phyloP scores from a whole-genome alignment of 1,140 invertebrate species.

The Pachyrhynchus sulphureomaculatus region DNA sequence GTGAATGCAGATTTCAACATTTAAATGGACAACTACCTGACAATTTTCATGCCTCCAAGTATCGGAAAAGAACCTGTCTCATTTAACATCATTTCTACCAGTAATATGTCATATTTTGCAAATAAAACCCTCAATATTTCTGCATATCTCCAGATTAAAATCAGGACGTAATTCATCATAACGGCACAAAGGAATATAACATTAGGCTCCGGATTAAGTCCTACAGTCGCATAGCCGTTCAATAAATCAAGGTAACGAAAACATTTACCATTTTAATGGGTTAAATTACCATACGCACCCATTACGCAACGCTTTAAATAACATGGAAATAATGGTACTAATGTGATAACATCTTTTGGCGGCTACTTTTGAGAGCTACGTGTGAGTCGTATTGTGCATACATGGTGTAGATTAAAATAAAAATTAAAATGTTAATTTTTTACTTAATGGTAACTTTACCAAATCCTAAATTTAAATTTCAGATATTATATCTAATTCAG shows the following conservation, averaged over 20 bases:
- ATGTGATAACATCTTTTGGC: constrained; percentile 38
- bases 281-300: constrained; percentile 41
- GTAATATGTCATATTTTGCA: constrained; percentile 18
- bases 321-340: constrained; percentile 41
- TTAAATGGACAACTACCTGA: too few species aligned
- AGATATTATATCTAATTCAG: too few species aligned
- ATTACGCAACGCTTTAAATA: constrained; percentile 42
- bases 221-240: constrained; percentile 14
- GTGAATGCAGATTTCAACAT: too few species aligned
- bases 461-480: too few species aligned
- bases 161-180: constrained; percentile 21
- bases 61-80: too few species aligned
- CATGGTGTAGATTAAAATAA: too few species aligned
- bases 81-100: neutral
- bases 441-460: too few species aligned
- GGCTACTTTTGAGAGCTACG: constrained; percentile 20
- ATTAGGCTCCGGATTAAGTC: constrained; percentile 21
- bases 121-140: constrained; percentile 20
- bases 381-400: neutral
- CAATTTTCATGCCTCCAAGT: too few species aligned
- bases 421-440: too few species aligned
- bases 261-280: constrained; percentile 35
- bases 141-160: constrained; percentile 20
- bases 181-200: neutral
- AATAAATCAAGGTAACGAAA: constrained; percentile 38